Percentiles rank a stretch among this genome's conserved stretches.
Conservation (phyloP, 2,888 invertebrate species). For the Cheilosia vulpina region DNA sequence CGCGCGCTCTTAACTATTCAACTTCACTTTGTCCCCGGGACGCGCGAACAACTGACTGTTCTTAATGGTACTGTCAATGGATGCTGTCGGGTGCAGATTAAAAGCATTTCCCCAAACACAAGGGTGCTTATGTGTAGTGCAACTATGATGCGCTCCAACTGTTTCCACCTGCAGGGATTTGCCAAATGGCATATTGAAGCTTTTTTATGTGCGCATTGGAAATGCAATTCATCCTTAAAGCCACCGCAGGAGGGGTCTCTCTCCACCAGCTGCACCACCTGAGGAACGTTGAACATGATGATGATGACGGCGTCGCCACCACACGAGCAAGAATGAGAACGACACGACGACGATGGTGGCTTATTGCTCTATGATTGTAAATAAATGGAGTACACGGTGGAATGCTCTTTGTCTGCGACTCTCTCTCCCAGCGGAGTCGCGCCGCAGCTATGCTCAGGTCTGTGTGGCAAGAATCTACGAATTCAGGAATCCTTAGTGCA, state of each 20-base stretch:
- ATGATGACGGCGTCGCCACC: not conserved
- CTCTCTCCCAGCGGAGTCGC: slow-evolving; percentile 8
- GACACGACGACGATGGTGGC: slow-evolving; percentile 36
- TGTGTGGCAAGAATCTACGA: not conserved
- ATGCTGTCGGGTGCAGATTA: slow-evolving; percentile 34
- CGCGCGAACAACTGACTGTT: slow-evolving; percentile 14
- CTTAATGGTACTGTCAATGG: slow-evolving; percentile 51
- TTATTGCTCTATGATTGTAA: slow-evolving; percentile 61
- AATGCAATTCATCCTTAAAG: slow-evolving; percentile 44
- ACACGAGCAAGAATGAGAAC: slow-evolving; percentile 26
- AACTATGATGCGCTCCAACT: slow-evolving; percentile 39
- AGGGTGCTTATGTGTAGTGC: slow-evolving; percentile 16
- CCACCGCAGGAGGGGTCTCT: slow-evolving; percentile 10
- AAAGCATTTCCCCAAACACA: slow-evolving; percentile 48
- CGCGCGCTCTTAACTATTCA: not conserved
- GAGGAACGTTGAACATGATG: slow-evolving; percentile 14
- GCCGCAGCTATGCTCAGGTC: not conserved
- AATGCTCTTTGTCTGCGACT: slow-evolving; percentile 42
- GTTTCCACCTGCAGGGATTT: slow-evolving; percentile 34
- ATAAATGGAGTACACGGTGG: slow-evolving; percentile 53
- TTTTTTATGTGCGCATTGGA: slow-evolving; percentile 10
- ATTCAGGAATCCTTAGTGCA: slow-evolving; percentile 9
- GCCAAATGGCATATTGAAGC: slow-evolving; percentile 47
- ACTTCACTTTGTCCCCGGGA: not conserved
- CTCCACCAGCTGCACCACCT: slow-evolving; percentile 17